A percentile compares a stretch with the other conserved stretches of the same genome.
phyloP scores from a whole-genome alignment of 2,888 invertebrate genomes.

The Rhynchonema sp. region DNA sequence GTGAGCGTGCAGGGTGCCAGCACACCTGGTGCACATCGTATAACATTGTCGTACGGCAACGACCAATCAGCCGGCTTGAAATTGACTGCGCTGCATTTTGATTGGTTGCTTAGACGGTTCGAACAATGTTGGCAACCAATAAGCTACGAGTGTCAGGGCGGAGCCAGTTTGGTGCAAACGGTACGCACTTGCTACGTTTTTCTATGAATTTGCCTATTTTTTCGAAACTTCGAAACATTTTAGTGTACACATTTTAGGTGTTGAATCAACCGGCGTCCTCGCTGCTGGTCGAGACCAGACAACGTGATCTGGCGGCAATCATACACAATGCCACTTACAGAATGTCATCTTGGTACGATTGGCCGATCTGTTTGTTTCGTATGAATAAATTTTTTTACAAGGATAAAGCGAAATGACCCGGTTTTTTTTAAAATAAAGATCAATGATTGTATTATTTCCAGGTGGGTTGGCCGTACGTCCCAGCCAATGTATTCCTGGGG shows the following conservation, averaged over 20 bases:
- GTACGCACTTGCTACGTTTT: too few species aligned
- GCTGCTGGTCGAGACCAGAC: too few species aligned
- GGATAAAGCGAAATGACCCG: too few species aligned
- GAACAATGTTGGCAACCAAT: neutral
- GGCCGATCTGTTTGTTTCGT: too few species aligned
- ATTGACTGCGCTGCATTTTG: neutral
- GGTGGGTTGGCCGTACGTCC: neutral
- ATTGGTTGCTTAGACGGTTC: neutral
- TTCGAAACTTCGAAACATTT: too few species aligned
- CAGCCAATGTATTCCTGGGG: neutral
- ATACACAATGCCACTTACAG: neutral
- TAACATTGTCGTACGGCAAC: neutral
- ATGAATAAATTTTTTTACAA: too few species aligned
- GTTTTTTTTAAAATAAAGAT: too few species aligned
- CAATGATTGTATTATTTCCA: too few species aligned
- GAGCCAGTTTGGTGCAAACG: neutral
- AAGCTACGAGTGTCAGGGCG: neutral
- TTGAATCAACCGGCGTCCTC: too few species aligned
- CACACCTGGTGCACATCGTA: neutral
- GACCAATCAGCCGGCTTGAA: neutral
- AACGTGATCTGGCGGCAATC: too few species aligned
- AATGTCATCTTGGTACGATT: neutral
- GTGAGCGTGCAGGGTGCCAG: neutral
- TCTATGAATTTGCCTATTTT: too few species aligned
- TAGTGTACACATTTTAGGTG: too few species aligned